Percentiles rank a stretch among this genome's conserved stretches.
These are phyloP conservation scores for Martes flavigula DNA, from an alignment of 2,797 vertebrate genomes.

Conservation along the genomic window DNA sequence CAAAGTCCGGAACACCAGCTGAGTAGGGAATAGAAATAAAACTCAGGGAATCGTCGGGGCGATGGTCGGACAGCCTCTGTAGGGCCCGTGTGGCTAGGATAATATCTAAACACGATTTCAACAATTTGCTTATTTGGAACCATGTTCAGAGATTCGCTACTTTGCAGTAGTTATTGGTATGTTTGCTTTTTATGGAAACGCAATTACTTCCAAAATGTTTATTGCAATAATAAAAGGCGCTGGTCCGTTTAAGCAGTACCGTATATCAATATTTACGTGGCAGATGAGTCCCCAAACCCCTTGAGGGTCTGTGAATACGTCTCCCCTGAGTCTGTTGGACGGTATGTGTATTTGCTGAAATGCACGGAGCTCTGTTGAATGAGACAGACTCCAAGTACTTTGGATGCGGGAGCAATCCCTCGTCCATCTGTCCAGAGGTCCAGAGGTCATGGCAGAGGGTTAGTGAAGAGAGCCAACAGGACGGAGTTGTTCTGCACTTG, in stretches of 20 bases:
- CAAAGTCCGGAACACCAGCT: not conserved
- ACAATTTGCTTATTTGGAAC: not conserved
- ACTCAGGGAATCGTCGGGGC: too few relatives aligned
- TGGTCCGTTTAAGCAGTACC: not conserved
- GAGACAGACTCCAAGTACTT: not conserved
- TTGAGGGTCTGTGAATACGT: not conserved
- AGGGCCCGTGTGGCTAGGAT: too few relatives aligned
- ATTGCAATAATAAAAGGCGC: constrained; percentile 35
- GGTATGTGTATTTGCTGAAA: not conserved
- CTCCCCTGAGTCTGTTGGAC: not conserved
- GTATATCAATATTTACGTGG: constrained; percentile 17
- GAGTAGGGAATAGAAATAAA: not conserved
- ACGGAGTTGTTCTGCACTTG: rapidly evolving
- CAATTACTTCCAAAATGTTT: constrained; percentile 52
- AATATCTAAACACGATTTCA: not conserved
- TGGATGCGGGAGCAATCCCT: not conserved
- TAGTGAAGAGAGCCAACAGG: rapidly evolving
- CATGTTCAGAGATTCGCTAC: not conserved
- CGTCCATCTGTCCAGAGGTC: rapidly evolving
- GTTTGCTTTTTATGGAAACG: constrained; percentile 32
- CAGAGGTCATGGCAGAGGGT: rapidly evolving
- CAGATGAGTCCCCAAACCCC: not conserved
- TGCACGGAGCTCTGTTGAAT: not conserved
- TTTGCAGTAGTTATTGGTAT: not conserved
- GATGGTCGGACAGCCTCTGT: not conserved